Conservation (phyloP, 2,113 vertebrate species). For the Eurypyga helias region DNA sequence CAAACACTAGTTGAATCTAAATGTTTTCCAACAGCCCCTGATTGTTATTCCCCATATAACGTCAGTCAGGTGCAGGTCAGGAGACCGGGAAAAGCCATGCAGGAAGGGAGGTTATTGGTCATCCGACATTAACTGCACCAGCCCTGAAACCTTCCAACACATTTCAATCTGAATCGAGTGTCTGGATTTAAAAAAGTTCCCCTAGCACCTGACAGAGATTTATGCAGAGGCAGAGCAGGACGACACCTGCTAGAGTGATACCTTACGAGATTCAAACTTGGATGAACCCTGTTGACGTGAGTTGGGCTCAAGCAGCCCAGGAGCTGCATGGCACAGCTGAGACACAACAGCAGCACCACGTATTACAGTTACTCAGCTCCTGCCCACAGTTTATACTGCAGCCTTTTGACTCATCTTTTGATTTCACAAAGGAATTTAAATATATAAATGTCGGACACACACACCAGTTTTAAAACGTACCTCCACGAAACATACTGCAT, state of each 20-base stretch:
- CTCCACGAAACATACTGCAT: not conserved
- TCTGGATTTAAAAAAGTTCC: not conserved
- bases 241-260: not conserved
- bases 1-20: not conserved
- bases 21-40: not conserved
- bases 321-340: not conserved
- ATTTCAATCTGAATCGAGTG: not conserved
- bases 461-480: not conserved
- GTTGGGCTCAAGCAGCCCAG: not conserved
- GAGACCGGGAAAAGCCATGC: not conserved
- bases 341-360: not conserved
- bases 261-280: not conserved
- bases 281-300: accelerated
- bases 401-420: not conserved
- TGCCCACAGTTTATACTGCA: not conserved
- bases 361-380: not conserved
- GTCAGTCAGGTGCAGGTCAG: not conserved
- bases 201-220: not conserved
- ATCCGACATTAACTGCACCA: not conserved
- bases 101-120: not conserved
- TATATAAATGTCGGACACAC: not conserved
- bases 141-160: not conserved
- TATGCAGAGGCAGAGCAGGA: not conserved
- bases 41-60: not conserved
- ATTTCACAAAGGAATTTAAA: not conserved